phyloP scores from a whole-genome alignment of 2,113 vertebrate species.

The Cisticola juncidis region DNA sequence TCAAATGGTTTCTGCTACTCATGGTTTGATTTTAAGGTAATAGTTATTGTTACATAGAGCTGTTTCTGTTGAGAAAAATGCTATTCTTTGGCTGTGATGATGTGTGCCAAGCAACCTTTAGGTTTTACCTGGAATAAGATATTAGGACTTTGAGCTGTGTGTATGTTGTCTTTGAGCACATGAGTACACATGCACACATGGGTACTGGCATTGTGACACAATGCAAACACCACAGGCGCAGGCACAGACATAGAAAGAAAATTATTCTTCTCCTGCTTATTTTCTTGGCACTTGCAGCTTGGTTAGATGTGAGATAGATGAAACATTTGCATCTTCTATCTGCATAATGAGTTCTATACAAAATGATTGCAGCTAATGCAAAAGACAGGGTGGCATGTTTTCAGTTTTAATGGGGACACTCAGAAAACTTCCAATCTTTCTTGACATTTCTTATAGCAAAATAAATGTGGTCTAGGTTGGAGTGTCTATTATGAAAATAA shows the following conservation, averaged over 20 bases:
- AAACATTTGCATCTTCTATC: slow-evolving; percentile 90
- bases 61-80: not conserved
- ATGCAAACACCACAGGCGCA: not conserved
- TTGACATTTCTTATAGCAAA: slow-evolving; percentile 98
- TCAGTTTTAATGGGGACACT: slow-evolving; percentile 94
- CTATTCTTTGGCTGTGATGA: not conserved
- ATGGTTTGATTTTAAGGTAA: slow-evolving; percentile 4
- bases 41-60: not conserved
- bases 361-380: slow-evolving; percentile 83
- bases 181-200: not conserved
- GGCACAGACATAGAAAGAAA: slow-evolving; percentile 32
- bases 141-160: not conserved
- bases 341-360: slow-evolving; percentile 90
- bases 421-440: slow-evolving; percentile 94
- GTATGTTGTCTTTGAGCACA: not conserved
- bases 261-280: slow-evolving; percentile 65
- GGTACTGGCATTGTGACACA: not conserved
- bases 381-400: slow-evolving; percentile 95
- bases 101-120: not conserved
- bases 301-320: slow-evolving; percentile 68
- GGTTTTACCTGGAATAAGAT: slow-evolving; percentile 48
- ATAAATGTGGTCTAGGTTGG: slow-evolving; percentile 90
- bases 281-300: slow-evolving; percentile 77
- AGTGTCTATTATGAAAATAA: slow-evolving; percentile 99
- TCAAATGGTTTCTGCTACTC: slow-evolving; percentile 12